phyloP scores from a whole-genome alignment of 2,797 vertebrate genomes.

The Sibirionetta formosa region DNA sequence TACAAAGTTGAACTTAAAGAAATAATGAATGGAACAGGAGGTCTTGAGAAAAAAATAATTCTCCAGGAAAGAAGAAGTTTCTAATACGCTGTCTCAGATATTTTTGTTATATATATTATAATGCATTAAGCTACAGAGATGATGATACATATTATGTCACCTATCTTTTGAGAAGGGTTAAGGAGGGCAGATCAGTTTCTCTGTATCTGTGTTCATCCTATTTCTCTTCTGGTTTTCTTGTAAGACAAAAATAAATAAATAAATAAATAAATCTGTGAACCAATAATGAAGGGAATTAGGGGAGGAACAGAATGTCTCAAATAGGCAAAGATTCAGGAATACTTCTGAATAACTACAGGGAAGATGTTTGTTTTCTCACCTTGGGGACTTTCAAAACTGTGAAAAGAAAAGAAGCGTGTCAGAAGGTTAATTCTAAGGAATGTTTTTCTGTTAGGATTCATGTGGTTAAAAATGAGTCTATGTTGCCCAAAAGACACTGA shows the following conservation, averaged over 20 bases:
- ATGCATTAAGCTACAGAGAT: not conserved
- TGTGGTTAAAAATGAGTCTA: not conserved
- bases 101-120: not conserved
- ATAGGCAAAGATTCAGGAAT: not conserved
- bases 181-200: not conserved
- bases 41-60: not conserved
- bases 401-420: not conserved
- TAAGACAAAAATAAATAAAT: not conserved
- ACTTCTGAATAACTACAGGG: rapidly evolving
- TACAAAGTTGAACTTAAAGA: not conserved
- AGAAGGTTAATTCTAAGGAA: not conserved
- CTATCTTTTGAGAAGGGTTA: not conserved
- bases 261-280: not conserved
- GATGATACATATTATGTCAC: not conserved
- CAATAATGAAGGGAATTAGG: not conserved
- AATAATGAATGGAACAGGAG: rapidly evolving
- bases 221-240: not conserved
- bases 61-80: not conserved
- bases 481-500: not conserved
- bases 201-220: not conserved
- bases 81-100: not conserved
- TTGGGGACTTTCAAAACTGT: not conserved
- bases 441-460: not conserved
- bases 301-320: not conserved
- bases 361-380: not conserved